These are phyloP conservation scores for Pyrgus malvae DNA, from an alignment of 2,888 invertebrate genomes.

Conservation along the genomic window DNA sequence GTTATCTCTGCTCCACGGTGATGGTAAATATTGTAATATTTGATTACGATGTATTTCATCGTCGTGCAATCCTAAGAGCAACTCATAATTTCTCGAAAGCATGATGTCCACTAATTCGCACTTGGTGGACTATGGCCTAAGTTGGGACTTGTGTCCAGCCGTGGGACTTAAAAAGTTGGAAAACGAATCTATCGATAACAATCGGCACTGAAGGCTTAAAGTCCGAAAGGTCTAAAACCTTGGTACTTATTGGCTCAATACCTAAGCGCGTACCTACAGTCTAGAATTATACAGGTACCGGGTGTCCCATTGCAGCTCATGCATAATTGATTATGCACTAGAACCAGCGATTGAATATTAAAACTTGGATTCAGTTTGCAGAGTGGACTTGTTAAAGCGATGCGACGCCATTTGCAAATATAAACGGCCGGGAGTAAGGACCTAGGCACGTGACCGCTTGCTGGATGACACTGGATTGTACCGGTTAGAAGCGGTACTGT, in stretches of 20 bases:
- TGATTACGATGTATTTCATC: no score
- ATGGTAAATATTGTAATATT: no score
- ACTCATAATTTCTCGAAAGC: no score
- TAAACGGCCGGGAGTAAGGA: constrained; percentile 36
- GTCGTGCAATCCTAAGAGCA: no score
- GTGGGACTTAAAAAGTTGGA: no score
- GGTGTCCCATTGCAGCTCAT: constrained; percentile 27
- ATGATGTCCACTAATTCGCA: no score
- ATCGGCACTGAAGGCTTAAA: no score
- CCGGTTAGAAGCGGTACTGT: constrained; percentile 12
- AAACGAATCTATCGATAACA: no score
- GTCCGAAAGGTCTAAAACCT: no score
- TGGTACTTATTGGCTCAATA: neutral
- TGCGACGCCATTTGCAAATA: constrained; percentile 36
- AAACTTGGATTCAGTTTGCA: constrained; percentile 33
- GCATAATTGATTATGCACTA: constrained; percentile 34
- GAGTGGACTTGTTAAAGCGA: constrained; percentile 24
- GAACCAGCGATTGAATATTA: constrained; percentile 35
- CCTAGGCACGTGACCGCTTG: constrained; percentile 35
- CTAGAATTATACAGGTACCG: constrained; percentile 15
- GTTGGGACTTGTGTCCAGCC: no score
- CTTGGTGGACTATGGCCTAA: no score
- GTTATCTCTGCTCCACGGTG: no score
- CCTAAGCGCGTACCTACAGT: neutral
- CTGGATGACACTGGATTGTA: constrained; percentile 27